Evolutionary conservation across 2,797 vertebrate species (phyloP).

Genomic region (Channa striata): DNA sequence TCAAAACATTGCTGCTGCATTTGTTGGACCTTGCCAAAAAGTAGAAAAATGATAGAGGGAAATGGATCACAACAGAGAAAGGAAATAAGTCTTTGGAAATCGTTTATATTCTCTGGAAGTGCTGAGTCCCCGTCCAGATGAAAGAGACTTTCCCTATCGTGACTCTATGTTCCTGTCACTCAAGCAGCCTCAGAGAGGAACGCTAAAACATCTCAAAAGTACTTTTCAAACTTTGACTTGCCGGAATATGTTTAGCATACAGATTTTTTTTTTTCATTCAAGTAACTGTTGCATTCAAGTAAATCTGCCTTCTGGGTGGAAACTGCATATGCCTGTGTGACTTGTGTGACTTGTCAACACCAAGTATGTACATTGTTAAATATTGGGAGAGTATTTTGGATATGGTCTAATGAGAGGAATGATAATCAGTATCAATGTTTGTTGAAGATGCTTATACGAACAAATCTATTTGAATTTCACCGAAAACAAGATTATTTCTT

Average conservation of each 20-base stretch:
- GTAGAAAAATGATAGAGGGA: constrained; percentile 28
- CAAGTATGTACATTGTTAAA: constrained; percentile 21
- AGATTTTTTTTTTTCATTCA: constrained; percentile 18
- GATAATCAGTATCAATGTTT: neutral
- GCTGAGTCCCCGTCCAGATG: constrained; percentile 43
- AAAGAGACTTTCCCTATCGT: constrained; percentile 57
- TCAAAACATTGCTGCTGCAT: constrained; percentile 69
- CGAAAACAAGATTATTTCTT: neutral
- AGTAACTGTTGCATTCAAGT: constrained; percentile 46
- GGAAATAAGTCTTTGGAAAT: constrained; percentile 51
- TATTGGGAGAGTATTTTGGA: neutral
- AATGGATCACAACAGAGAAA: constrained; percentile 41
- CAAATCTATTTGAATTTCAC: neutral
- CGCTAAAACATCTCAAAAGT: constrained; percentile 39
- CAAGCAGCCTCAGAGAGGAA: constrained; percentile 52
- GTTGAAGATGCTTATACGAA: neutral
- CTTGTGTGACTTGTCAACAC: constrained; percentile 40
- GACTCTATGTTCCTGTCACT: constrained; percentile 58
- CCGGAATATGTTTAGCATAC: constrained; percentile 43
- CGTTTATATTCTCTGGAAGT: constrained; percentile 40
- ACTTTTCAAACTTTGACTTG: constrained; percentile 48
- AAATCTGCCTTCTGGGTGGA: constrained; percentile 45
- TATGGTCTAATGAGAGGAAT: neutral
- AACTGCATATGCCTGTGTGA: constrained; percentile 40
- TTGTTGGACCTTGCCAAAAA: constrained; percentile 47